These are phyloP conservation scores for Solenodon paradoxus DNA, from an alignment of 2,113 vertebrate genomes.

Conservation along the genomic window DNA sequence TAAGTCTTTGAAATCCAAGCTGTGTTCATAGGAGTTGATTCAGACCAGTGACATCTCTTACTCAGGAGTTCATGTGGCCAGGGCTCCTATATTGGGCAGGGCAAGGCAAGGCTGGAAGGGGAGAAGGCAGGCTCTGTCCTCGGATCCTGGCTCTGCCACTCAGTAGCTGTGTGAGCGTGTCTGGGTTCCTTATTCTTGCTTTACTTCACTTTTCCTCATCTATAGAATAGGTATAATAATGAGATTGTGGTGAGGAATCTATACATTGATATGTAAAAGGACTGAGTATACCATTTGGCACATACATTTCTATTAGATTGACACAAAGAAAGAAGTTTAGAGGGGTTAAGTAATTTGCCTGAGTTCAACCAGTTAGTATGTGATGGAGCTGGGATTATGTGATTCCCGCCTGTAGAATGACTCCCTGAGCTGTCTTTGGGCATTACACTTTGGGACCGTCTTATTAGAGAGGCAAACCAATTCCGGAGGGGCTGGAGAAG, in stretches of 20 bases:
- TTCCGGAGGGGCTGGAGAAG: background rate
- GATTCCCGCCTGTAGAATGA: background rate
- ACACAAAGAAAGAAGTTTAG: background rate
- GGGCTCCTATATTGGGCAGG: fast-evolving
- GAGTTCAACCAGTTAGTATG: no score
- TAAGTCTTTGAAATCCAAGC: background rate
- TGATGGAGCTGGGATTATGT: background rate
- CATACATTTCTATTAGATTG: background rate
- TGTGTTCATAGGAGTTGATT: no score
- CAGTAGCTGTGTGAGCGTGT: background rate
- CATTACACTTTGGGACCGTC: background rate
- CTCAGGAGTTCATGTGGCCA: background rate
- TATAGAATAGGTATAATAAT: background rate
- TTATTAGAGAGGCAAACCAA: background rate
- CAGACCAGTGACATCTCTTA: background rate
- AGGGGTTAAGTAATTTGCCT: no score
- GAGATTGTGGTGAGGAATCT: background rate
- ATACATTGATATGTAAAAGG: no score
- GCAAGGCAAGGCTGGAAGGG: background rate
- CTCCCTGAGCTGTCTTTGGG: background rate
- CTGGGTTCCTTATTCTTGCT: background rate
- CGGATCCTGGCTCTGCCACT: background rate
- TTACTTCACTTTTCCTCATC: background rate
- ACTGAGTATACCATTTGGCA: background rate
- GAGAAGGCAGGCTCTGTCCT: background rate